These are phyloP conservation scores for Glareola pratincola DNA, from an alignment of 2,113 vertebrate genomes.

Conservation along the genomic window DNA sequence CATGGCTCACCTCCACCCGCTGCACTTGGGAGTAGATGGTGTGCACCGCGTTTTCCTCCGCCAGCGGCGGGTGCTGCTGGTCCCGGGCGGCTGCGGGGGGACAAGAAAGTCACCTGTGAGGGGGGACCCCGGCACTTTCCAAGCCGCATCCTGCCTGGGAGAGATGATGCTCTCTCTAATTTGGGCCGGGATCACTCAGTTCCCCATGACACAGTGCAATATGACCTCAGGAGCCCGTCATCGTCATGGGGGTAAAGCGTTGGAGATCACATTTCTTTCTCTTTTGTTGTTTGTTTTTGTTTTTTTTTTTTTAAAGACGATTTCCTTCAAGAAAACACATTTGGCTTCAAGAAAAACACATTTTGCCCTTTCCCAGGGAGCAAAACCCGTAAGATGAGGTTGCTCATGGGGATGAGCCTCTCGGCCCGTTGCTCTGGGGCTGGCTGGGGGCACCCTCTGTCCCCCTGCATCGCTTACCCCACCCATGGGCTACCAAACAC, in stretches of 20 bases:
- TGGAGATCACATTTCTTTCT: neutral
- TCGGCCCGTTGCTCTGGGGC: accelerated
- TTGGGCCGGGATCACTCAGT: neutral
- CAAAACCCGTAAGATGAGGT: neutral
- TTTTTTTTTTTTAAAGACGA: neutral
- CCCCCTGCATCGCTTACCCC: accelerated
- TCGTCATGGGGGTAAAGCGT: accelerated
- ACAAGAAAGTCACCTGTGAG: neutral
- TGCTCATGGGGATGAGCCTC: neutral
- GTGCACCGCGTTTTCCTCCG: accelerated
- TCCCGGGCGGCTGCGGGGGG: accelerated
- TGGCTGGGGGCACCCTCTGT: neutral
- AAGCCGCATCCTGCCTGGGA: accelerated
- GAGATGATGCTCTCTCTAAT: neutral
- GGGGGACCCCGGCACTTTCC: accelerated
- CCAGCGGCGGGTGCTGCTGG: accelerated
- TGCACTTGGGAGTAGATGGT: constrained; percentile 27
- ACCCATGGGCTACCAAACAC: accelerated
- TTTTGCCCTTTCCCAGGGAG: neutral
- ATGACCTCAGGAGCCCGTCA: neutral
- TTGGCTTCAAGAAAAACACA: neutral
- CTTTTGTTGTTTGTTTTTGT: too few relatives aligned
- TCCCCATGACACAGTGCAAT: neutral
- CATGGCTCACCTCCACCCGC: neutral
- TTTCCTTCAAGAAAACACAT: neutral